Conservation (phyloP, 1,140 invertebrate genomes). For the Papilio xuthus region DNA sequence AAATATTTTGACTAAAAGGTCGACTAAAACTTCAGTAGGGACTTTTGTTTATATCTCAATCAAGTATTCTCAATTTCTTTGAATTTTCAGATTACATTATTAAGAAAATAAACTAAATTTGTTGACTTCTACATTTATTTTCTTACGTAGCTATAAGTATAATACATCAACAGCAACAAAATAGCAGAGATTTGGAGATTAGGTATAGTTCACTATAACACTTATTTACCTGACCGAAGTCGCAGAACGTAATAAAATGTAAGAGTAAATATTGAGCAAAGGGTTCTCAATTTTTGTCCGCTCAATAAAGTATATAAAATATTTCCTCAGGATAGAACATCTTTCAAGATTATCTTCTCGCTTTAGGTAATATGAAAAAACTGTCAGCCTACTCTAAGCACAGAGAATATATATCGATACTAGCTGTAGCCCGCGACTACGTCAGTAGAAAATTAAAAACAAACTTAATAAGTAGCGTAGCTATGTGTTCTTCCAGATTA, state of each 20-base stretch:
- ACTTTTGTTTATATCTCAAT: not conserved
- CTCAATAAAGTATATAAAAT: conserved; percentile 24
- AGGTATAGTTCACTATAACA: not conserved
- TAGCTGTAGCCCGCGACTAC: no score
- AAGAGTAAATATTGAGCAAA: conserved; percentile 30
- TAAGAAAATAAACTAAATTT: no score
- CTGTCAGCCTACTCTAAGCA: not conserved
- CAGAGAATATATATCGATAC: no score
- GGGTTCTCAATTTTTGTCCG: conserved; percentile 6
- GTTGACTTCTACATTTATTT: no score
- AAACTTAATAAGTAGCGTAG: no score
- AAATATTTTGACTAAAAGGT: not conserved
- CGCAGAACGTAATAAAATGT: conserved; percentile 4
- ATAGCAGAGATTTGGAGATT: not conserved
- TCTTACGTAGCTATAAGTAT: no score
- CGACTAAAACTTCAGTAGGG: not conserved
- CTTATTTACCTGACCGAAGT: conserved; percentile 8
- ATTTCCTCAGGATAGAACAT: not conserved
- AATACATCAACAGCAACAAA: not conserved
- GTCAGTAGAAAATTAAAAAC: no score
- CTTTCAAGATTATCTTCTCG: not conserved
- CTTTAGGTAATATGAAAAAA: conserved; percentile 4
- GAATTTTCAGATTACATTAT: not conserved
- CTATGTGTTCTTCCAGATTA: no score
- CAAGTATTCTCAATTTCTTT: not conserved